These are phyloP conservation scores for Myiozetetes cayanensis DNA, from an alignment of 2,113 vertebrate genomes.

Conservation along the genomic window DNA sequence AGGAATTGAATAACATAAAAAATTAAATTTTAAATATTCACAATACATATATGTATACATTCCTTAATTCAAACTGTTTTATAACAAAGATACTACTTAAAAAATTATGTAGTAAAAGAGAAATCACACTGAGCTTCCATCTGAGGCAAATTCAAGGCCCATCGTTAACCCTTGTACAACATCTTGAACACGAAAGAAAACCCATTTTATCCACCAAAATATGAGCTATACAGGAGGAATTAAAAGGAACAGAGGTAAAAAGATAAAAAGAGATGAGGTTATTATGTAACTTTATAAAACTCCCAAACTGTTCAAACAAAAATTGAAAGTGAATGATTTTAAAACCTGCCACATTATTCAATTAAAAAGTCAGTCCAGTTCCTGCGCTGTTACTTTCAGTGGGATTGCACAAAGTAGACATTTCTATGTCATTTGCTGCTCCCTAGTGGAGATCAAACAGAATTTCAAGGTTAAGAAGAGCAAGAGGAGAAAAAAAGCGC, in stretches of 20 bases:
- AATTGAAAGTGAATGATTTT: neutral
- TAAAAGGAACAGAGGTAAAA: neutral
- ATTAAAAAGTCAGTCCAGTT: neutral
- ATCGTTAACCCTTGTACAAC: neutral
- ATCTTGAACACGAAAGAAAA: neutral
- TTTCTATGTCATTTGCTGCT: constrained; percentile 65
- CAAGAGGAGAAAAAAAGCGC: neutral
- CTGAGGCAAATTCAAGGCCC: neutral
- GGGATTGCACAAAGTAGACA: neutral
- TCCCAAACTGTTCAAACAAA: neutral
- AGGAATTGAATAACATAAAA: neutral
- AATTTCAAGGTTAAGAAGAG: neutral
- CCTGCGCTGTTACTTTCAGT: neutral
- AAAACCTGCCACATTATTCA: neutral
- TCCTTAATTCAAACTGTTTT: neutral
- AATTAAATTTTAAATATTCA: neutral
- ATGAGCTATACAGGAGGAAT: too few relatives aligned
- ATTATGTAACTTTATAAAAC: neutral
- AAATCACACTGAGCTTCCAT: neutral
- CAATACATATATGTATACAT: too few relatives aligned
- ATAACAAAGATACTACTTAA: neutral
- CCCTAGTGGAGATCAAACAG: constrained; percentile 45
- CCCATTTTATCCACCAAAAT: neutral
- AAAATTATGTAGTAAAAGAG: neutral
- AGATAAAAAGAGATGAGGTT: neutral